Conservation (phyloP, 1,140 invertebrate species). For the Diuraphis noxia region DNA sequence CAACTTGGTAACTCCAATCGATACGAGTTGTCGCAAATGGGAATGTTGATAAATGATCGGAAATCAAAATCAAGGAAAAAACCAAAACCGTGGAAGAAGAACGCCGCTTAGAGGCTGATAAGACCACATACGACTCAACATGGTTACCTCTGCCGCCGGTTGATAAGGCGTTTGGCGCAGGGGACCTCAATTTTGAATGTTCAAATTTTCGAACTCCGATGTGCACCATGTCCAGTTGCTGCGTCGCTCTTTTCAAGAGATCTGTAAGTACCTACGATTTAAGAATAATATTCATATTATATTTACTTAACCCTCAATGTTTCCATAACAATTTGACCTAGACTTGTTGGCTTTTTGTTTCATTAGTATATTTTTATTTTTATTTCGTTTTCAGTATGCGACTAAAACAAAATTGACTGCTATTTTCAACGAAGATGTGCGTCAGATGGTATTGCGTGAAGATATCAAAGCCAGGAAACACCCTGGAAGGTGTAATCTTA, state of each 20-base stretch:
- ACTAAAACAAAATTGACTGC: slow-evolving; percentile 3
- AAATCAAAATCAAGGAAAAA: neutral
- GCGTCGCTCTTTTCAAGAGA: neutral
- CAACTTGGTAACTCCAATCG: slow-evolving; percentile 7
- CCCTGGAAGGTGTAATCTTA: neutral
- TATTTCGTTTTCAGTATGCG: neutral
- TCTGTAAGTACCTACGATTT: neutral
- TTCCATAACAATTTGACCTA: neutral
- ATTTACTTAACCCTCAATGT: neutral
- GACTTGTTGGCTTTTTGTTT: neutral
- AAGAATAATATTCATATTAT: neutral
- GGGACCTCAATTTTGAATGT: neutral
- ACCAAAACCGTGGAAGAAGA: neutral
- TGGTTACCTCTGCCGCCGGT: neutral
- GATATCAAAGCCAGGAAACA: slow-evolving; percentile 34
- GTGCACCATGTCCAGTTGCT: neutral
- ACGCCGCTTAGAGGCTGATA: neutral
- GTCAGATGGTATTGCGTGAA: neutral
- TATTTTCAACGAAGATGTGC: slow-evolving; percentile 9
- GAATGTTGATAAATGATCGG: slow-evolving; percentile 9
- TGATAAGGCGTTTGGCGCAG: neutral
- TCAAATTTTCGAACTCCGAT: neutral
- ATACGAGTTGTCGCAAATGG: neutral
- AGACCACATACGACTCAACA: neutral
- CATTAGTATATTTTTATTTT: neutral